Base-by-base conservation (phyloP, 2,113 vertebrate genomes). In the Cranoglanis bouderius region DNA sequence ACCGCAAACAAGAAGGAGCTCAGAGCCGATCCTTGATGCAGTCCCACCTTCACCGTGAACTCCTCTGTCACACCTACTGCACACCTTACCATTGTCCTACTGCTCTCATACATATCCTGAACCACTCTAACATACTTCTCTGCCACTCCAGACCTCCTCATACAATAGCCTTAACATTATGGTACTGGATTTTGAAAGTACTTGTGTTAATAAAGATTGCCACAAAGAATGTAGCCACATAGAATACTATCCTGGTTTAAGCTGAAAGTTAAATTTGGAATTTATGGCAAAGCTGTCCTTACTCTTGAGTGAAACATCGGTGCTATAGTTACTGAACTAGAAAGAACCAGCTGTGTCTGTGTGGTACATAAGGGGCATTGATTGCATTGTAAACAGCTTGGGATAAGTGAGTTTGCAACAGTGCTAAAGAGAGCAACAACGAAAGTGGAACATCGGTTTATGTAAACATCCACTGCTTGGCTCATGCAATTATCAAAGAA, bases 341-440 rank as follows among this genome's bases (percentile, higher is more conserved):
- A 88, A 84, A 86, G 72, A 82, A 85, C 49, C 65, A 84, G 88
- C 87, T 81, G 67, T 61, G 88, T 87, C 87, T 85, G 59, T 84
- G 19, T 35, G 43, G 72, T 84, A 84, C 59, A 85, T 78, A 81
- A 85, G 85, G 89, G 80, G 49, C 84, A 83, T 75, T 89, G 46
- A 84, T 32, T 61, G 38, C 38, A 57, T 80, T 53, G 59, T 82
- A 67, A 80, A 86, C 35, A 53, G 86, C 51, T 67, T 85, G 51
- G 85, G 89, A 90, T 89, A 86, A 87, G 59, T 49, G 61, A 85
- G 53, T 89, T 82, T 88, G 84, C 88, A 80, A 55, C 77, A 85
- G 53, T 72, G 77, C 74, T 81, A 84, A 72, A 75, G 43, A 65
- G 88, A 90, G 84, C 82, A 83, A 88, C 55, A 87, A 85, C 70